Percentiles rank a stretch among this genome's conserved stretches.
phyloP scores from a whole-genome alignment of 2,113 vertebrate species.

The Bubalus kerabau region DNA sequence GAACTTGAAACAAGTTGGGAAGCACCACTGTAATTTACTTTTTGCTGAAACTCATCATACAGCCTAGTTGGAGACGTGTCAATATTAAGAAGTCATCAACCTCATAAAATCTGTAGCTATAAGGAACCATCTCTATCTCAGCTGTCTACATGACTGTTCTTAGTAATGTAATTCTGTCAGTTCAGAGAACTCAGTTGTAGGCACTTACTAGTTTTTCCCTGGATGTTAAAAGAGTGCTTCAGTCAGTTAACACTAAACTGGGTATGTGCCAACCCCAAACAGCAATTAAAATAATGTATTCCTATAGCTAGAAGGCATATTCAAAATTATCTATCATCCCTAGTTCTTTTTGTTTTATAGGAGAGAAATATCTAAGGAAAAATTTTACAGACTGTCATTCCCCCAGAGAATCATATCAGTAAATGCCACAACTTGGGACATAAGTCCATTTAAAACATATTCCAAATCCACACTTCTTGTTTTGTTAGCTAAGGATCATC shows the following conservation, averaged over 20 bases:
- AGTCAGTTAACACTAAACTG: background rate
- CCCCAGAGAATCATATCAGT: background rate
- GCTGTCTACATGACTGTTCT: background rate
- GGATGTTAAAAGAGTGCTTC: background rate
- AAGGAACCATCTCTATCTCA: background rate
- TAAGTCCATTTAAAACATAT: background rate
- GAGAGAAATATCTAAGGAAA: background rate
- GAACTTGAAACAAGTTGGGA: background rate
- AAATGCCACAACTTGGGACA: background rate
- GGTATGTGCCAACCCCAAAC: background rate
- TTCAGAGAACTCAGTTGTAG: background rate
- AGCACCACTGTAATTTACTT: background rate
- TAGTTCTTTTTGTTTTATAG: background rate
- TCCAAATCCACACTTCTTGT: background rate
- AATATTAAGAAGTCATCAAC: background rate
- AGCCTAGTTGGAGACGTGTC: background rate
- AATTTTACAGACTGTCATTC: background rate
- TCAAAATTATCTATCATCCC: background rate
- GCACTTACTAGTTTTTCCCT: background rate
- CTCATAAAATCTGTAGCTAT: background rate
- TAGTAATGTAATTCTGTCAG: background rate
- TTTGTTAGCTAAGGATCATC: background rate
- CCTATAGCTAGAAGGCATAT: background rate
- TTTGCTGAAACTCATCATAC: background rate
- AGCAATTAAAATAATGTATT: background rate